Base-by-base conservation (phyloP, 2,888 invertebrate genomes). In the Serripes groenlandicus region DNA sequence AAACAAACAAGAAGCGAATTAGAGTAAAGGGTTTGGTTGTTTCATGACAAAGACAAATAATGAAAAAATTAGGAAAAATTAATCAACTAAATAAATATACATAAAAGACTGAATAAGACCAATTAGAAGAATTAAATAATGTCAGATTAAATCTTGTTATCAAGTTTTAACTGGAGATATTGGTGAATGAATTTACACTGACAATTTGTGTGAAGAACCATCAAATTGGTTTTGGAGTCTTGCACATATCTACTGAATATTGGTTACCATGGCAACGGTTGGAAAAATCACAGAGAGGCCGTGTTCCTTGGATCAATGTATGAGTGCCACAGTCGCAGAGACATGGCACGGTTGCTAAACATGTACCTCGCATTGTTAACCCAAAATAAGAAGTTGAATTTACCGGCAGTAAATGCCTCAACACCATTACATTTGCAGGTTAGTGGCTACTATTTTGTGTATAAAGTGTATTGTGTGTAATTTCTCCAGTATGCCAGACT, bases 361-460 rank as follows among this genome's bases (percentile, higher is more conserved):
- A 90, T 90, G 90, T 90, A 90, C 85, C 85, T 90, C 58, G 85
- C 89, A 78, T 75, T 90, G 42, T 85, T 90, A 72, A 85, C 89
- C 30, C 90, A 90, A 83, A 86, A 88, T 72, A 88, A 88, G 86
- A 88, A 88, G 70, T 75, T 86, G 52, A 85, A 83, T 79, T 74
- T 89, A 52, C 89, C 87, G 32, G 79, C 83, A 70, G 81, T 83
- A 28, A 87, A 81, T 82, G 83, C 86, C 32, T 68, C 87, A 60
- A 85, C 89, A 11, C 62, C 85, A 60, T 64, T 87, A 70, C 88
- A 87, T 54, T 69, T 88, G 26, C 89, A 89, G 89, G 89, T 89
- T 84, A 85, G 89, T 88, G 23, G 56, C 66, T 9, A 26, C 28
- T 66, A 42, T 62, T 15, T 11, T 62, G 26, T 62, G 62, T 56